Evolutionary conservation across 2,888 invertebrate genomes (phyloP), one percentile per base, ranked within the genome.

Genomic region (Tachystola acroxantha): DNA sequence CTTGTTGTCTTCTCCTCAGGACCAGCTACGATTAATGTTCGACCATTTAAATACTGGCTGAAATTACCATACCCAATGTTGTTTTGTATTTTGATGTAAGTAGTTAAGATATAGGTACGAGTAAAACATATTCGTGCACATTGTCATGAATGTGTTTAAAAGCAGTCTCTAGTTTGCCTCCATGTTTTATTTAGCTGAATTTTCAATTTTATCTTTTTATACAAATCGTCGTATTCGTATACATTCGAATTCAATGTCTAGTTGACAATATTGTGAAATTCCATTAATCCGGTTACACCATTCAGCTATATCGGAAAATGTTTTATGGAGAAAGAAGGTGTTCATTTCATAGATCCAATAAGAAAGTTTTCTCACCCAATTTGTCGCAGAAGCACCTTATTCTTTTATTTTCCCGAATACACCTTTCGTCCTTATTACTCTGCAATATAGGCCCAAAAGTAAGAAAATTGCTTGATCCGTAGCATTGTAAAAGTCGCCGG

Each of bases 401-500:
- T 72, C 65, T 77, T 81, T 78, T 80, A 78, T 79, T 74, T 55
- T 57, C 53, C 45, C 51, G 53, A 60, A 69, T 57, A 62, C 62
- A 64, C 69, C 65, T 68, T 64, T 64, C 65, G 64, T 67, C 57
- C 75, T 78, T 81, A 84, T 82, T 81, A 77, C 67, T 53, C 54
- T 50, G 66, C 66, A 63, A 71, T 64, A 70, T 60, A 70, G 57
- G 62, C 63, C 59, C 58, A 66, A 75, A 71, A 72, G 70, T 71
- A 73, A 71, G 71, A 70, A 79, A 75, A 81, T 79, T 71, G 72
- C 69, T 69, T 69, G 76, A 81, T 80, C 75, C 74, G 70, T 66
- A 69, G 75, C 75, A 81, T 75, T 80, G 81, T 81, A 80, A 80
- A 77, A 77, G 77, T 74, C 69, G 58, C 60, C 69, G 65, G 57